Percentiles rank a stretch among this genome's conserved stretches.
These are phyloP conservation scores for Salvelinus fontinalis DNA, from an alignment of 2,113 vertebrate species.

Conservation along the genomic window DNA sequence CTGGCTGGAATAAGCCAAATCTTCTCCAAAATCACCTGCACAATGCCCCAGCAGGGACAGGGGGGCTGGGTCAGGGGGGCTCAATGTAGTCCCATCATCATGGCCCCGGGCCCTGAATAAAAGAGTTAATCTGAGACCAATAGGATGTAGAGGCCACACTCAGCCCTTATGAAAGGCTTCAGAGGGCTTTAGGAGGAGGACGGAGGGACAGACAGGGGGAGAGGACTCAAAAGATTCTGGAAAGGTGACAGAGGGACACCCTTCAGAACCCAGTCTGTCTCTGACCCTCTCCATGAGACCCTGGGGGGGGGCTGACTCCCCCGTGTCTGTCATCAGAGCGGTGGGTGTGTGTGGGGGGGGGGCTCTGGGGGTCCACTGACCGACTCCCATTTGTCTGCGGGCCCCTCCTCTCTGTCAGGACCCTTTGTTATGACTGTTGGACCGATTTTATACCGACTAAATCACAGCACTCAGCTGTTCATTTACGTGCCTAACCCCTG, in stretches of 20 bases:
- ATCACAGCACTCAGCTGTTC: conserved; percentile 81
- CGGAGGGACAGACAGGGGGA: not conserved
- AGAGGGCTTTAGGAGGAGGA: not conserved
- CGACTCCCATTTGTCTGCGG: conserved; percentile 66
- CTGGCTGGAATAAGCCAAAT: conserved; percentile 43
- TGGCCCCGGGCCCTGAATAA: conserved; percentile 56
- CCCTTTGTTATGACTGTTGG: conserved; percentile 81
- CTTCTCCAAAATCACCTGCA: conserved; percentile 58
- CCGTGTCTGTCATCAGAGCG: conserved; percentile 58
- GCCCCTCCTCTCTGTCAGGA: conserved; percentile 64
- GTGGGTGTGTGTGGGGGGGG: conserved; percentile 43
- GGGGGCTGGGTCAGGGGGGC: conserved; percentile 41
- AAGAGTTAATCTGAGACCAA: conserved; percentile 64
- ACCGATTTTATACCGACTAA: conserved; percentile 78
- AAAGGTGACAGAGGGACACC: conserved; percentile 27
- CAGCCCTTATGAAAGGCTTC: conserved; percentile 33
- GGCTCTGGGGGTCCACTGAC: conserved; percentile 63
- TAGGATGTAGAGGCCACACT: conserved; percentile 59
- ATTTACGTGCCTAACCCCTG: conserved; percentile 74
- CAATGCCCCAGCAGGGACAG: conserved; percentile 73
- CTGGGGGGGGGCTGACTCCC: conserved; percentile 54
- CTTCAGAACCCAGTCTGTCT: conserved; percentile 52
- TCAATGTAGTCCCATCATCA: conserved; percentile 59
- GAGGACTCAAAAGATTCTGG: not conserved
- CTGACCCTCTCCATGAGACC: conserved; percentile 42